These are phyloP conservation scores for Sinhomidia bicolor DNA, from an alignment of 2,888 invertebrate species.

Conservation along the genomic window DNA sequence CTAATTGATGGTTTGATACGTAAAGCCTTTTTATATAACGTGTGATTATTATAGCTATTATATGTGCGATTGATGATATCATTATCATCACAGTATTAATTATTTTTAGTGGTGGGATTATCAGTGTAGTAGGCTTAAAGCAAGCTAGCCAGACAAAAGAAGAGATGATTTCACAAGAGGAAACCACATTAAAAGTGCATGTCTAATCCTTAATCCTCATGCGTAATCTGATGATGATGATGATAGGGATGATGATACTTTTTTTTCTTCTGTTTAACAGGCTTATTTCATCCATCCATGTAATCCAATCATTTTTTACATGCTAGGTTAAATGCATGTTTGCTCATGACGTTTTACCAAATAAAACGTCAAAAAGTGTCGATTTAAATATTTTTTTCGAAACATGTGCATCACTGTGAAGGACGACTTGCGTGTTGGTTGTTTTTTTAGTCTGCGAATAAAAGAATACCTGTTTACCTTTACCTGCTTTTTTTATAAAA, in stretches of 20 bases:
- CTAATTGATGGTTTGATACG: background rate
- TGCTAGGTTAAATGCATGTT: conserved; percentile 4
- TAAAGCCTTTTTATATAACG: background rate
- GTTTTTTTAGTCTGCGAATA: too few relatives aligned
- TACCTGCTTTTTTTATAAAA: conserved; percentile 23
- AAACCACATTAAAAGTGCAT: conserved; percentile 1
- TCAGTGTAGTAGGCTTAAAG: too few relatives aligned
- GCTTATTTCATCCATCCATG: background rate
- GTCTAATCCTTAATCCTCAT: background rate
- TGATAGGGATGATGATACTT: background rate
- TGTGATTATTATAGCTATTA: background rate
- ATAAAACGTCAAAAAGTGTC: conserved; percentile 48
- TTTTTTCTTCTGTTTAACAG: background rate
- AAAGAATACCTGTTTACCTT: conserved; percentile 39
- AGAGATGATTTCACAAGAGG: background rate
- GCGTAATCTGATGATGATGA: background rate
- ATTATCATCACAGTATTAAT: background rate
- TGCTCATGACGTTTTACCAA: conserved; percentile 23
- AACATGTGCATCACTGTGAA: conserved; percentile 24
- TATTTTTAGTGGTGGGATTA: background rate
- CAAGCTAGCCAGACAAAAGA: background rate
- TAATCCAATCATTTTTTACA: background rate
- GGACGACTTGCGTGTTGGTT: conserved; percentile 39
- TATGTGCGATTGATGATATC: background rate
- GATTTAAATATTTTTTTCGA: conserved; percentile 20